Evolutionary conservation across 1,140 invertebrate species (phyloP).

Genomic region (Anthonomus grandis): DNA sequence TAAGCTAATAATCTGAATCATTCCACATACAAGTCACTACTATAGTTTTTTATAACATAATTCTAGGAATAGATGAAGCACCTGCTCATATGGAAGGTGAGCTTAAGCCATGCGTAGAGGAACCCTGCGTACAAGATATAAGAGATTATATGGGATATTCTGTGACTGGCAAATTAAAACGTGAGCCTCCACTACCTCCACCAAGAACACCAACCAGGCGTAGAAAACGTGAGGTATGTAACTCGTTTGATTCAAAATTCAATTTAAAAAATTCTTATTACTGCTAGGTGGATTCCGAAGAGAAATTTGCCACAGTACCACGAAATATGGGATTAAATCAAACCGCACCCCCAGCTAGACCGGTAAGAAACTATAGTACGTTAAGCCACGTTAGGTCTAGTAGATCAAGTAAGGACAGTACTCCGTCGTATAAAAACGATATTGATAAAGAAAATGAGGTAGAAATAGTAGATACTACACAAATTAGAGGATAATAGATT

Average conservation of each 20-base stretch:
- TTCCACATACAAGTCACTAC: too few relatives aligned
- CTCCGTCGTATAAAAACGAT: conserved; percentile 33
- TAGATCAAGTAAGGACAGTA: too few relatives aligned
- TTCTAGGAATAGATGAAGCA: too few relatives aligned
- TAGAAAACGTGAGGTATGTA: conserved; percentile 46
- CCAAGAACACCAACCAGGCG: conserved; percentile 51
- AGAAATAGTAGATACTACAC: too few relatives aligned
- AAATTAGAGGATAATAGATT: neutral
- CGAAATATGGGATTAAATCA: conserved; percentile 34
- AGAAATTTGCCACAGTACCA: conserved; percentile 56
- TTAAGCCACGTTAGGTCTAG: conserved; percentile 57
- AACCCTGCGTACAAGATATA: conserved; percentile 39
- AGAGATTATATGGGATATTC: conserved; percentile 62
- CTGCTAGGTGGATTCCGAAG: conserved; percentile 12
- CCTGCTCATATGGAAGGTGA: conserved; percentile 3
- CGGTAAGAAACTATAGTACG: conserved; percentile 66
- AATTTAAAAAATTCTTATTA: conserved; percentile 6
- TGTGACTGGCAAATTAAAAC: conserved; percentile 61
- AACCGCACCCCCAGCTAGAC: conserved; percentile 49
- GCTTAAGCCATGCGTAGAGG: conserved; percentile 37
- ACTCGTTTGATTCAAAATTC: conserved; percentile 9
- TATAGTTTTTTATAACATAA: too few relatives aligned
- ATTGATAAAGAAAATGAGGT: conserved; percentile 50
- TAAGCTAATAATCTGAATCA: too few relatives aligned
- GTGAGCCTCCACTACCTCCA: conserved; percentile 54